Conservation (phyloP, 2,113 vertebrate genomes). For the Passer domesticus region DNA sequence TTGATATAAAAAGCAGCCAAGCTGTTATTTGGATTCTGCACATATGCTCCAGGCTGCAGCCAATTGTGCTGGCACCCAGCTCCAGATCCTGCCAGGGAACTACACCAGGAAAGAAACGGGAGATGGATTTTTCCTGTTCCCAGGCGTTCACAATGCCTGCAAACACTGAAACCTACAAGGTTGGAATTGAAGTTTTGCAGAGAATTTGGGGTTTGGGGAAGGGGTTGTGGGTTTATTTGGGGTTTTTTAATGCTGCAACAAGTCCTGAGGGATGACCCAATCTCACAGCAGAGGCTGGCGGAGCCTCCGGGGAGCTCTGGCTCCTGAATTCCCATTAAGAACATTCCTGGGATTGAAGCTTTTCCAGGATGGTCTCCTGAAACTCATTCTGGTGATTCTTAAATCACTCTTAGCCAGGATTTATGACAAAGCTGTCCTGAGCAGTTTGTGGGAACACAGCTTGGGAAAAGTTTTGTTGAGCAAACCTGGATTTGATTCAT, state of each 20-base stretch:
- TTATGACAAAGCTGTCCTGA: background rate
- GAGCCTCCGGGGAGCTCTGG: background rate
- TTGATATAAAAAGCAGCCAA: constrained; percentile 58
- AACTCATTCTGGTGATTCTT: background rate
- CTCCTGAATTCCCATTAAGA: background rate
- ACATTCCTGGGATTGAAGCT: background rate
- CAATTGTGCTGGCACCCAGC: constrained; percentile 31
- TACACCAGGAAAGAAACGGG: fast-evolving
- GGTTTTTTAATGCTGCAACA: background rate
- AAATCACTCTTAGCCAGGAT: background rate
- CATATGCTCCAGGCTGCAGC: constrained; percentile 59
- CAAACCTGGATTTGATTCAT: background rate
- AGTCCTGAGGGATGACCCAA: background rate
- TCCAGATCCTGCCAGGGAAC: background rate
- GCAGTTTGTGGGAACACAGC: background rate
- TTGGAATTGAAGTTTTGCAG: background rate
- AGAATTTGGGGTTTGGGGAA: background rate
- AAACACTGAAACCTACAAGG: background rate
- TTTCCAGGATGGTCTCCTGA: background rate
- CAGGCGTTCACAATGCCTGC: background rate
- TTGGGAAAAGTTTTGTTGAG: background rate
- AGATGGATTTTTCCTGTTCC: background rate
- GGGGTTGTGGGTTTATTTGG: background rate
- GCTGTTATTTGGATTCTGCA: constrained; percentile 50
- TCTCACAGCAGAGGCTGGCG: background rate